Conservation (phyloP, 23 tunicate species). For the Trididemnum clinides region DNA sequence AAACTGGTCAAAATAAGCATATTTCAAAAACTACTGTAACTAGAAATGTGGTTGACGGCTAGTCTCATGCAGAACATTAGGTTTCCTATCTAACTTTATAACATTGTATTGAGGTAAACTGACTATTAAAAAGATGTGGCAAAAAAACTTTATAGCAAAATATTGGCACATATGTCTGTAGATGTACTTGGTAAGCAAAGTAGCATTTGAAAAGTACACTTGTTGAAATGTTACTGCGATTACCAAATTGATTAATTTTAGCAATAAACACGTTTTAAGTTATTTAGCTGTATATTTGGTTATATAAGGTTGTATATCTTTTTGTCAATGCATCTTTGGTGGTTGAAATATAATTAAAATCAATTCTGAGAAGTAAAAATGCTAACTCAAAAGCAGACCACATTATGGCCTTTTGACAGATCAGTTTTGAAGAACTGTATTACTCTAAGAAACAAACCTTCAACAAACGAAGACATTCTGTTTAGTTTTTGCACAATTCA, state of each 20-base stretch:
- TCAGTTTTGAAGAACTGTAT: not conserved
- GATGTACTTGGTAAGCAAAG: too few relatives aligned
- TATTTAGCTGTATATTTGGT: not conserved
- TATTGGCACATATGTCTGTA: not conserved
- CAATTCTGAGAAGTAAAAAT: not conserved
- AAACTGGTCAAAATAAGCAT: not conserved
- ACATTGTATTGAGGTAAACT: not conserved
- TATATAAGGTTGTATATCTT: too few relatives aligned
- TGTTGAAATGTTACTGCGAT: too few relatives aligned
- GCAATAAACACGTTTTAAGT: not conserved
- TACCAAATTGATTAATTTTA: not conserved
- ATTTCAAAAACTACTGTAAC: not conserved
- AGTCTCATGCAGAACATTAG: not conserved
- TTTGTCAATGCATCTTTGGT: not conserved
- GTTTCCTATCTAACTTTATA: not conserved
- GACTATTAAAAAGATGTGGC: not conserved
- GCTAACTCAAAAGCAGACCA: not conserved
- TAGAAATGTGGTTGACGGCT: constrained; percentile 29
- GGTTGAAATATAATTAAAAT: not conserved
- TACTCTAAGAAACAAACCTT: not conserved
- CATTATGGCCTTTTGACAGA: not conserved
- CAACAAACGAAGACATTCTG: not conserved
- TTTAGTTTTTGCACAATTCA: not conserved
- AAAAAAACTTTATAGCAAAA: not conserved
- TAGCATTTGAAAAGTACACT: too few relatives aligned